Conservation (phyloP, 2,797 vertebrate genomes). For the Lutjanus campechanus region DNA sequence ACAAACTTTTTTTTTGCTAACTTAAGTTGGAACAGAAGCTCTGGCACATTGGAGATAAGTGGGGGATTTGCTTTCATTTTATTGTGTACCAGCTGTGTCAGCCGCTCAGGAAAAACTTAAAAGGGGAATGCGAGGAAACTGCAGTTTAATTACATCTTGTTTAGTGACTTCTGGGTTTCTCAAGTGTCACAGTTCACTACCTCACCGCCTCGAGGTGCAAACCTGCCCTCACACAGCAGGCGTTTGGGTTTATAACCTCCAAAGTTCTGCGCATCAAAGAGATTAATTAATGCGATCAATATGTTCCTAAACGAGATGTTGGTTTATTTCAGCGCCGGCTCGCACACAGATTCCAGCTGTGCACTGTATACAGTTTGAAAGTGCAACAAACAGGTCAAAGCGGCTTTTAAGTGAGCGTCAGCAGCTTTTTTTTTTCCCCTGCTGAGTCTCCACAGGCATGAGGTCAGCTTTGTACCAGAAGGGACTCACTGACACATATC, state of each 20-base stretch:
- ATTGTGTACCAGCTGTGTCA: not conserved
- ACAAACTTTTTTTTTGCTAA: not conserved
- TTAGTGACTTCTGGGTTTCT: slow-evolving; percentile 5
- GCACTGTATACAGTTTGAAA: slow-evolving; percentile 43
- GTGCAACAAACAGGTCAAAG: slow-evolving; percentile 69
- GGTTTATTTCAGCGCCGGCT: slow-evolving; percentile 24
- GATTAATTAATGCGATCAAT: slow-evolving; percentile 53
- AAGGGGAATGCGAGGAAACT: not conserved
- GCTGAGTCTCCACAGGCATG: slow-evolving; percentile 41
- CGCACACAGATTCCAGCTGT: slow-evolving; percentile 34
- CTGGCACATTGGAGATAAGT: not conserved
- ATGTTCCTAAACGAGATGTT: slow-evolving; percentile 37
- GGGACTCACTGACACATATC: slow-evolving; percentile 65
- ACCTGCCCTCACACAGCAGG: slow-evolving; percentile 11
- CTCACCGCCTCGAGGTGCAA: not conserved
- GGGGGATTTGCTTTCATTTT: too few relatives aligned
- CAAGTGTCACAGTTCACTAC: slow-evolving; percentile 21
- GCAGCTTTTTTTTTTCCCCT: slow-evolving; percentile 42
- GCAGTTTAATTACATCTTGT: slow-evolving; percentile 21
- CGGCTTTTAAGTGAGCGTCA: slow-evolving; percentile 47
- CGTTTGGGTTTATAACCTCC: slow-evolving; percentile 15
- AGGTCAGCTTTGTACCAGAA: slow-evolving; percentile 61
- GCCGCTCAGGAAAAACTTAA: not conserved
- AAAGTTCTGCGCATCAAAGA: slow-evolving; percentile 30
- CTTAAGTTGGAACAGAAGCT: slow-evolving; percentile 5